Evolutionary conservation across 2,113 vertebrate species (phyloP).

Genomic region (Galemys pyrenaicus): DNA sequence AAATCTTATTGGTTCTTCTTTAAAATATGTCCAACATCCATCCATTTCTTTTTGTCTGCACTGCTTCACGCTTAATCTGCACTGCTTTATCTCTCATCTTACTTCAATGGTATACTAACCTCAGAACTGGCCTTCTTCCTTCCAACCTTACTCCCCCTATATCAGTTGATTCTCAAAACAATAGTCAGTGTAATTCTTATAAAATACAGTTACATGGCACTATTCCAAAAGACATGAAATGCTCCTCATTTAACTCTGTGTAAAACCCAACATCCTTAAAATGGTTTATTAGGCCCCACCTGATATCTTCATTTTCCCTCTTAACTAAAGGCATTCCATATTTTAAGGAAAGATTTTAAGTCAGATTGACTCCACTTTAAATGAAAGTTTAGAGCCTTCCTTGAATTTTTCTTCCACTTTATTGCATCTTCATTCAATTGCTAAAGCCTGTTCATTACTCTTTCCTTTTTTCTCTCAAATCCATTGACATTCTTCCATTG

Average conservation of each 20-base stretch:
- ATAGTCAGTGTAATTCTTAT: background rate
- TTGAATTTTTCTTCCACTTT: background rate
- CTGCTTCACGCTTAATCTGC: background rate
- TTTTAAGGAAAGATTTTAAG: background rate
- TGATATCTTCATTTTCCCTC: background rate
- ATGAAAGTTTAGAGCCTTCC: background rate
- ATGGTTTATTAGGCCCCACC: background rate
- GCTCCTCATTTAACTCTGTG: background rate
- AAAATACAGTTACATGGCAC: background rate
- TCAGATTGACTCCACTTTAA: background rate
- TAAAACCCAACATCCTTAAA: conserved; percentile 32
- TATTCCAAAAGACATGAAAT: background rate
- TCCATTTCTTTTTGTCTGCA: background rate
- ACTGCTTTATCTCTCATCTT: background rate
- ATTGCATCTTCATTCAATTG: background rate
- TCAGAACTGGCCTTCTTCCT: background rate
- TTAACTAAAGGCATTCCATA: background rate
- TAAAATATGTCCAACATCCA: background rate
- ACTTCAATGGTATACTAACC: background rate
- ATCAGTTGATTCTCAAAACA: background rate
- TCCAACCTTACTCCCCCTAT: background rate
- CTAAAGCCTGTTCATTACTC: background rate
- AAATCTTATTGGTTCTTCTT: background rate
- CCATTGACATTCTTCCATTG: background rate
- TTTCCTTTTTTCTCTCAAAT: background rate